A percentile compares a stretch with the other conserved stretches of the same genome.
Evolutionary conservation across 2,797 vertebrate species (phyloP).

Genomic region (Rhinophrynus dorsalis): DNA sequence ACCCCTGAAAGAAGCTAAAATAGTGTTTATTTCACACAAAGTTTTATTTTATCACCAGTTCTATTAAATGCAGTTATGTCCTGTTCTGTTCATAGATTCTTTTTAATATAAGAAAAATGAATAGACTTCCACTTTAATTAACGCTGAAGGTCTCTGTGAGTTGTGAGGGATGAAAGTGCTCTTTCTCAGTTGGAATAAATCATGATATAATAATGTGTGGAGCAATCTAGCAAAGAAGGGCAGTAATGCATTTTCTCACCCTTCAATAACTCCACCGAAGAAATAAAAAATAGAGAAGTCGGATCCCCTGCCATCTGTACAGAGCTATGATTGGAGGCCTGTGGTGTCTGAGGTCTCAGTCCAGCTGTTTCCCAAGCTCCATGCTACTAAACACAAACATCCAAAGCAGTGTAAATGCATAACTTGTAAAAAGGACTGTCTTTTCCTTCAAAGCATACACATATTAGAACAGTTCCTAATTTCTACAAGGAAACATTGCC

Average conservation of each 20-base stretch:
- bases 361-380: slow-evolving; percentile 39
- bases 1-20: too few species aligned
- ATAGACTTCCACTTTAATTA: slow-evolving; percentile 30
- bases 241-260: slow-evolving; percentile 23
- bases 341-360: slow-evolving; percentile 35
- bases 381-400: slow-evolving; percentile 35
- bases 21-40: too few species aligned
- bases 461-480: neutral
- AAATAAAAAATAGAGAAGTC: neutral
- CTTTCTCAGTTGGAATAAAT: slow-evolving; percentile 13
- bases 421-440: slow-evolving; percentile 1
- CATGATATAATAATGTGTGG: slow-evolving; percentile 6
- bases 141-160: slow-evolving; percentile 11
- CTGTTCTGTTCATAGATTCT: neutral
- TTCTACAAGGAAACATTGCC: too few species aligned
- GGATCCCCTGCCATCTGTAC: slow-evolving; percentile 31
- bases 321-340: slow-evolving; percentile 37
- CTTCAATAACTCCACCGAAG: slow-evolving; percentile 36
- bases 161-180: slow-evolving; percentile 4
- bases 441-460: neutral
- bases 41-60: slow-evolving; percentile 5
- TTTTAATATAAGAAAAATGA: slow-evolving; percentile 10
- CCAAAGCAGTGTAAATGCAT: slow-evolving; percentile 36
- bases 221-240: slow-evolving; percentile 20
- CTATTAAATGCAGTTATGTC: slow-evolving; percentile 2